Evolutionary conservation across 2,797 vertebrate genomes (phyloP), one percentile per base, ranked within the genome.

Genomic region (Gymnoscopelus braueri): DNA sequence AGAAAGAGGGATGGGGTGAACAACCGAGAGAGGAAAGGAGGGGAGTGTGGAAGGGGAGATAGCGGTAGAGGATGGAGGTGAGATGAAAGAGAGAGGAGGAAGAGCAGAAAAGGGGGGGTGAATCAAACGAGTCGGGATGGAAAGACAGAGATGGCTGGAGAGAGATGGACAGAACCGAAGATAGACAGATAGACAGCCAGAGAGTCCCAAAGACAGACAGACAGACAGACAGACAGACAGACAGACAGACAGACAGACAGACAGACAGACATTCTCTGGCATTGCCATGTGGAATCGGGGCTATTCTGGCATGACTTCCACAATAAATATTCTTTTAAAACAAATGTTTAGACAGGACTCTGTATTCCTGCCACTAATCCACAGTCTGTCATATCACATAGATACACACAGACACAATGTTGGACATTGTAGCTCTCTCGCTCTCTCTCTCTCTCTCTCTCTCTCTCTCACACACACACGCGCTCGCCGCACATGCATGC

Each of bases 311-410:
- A 65, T n/a, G 29, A 62, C 51, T 39, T 58, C 52, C 54, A n/a
- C 57, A 74, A 78, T 71, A 78, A 87, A 86, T 83, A 56, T 66
- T 62, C 63, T 78, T 70, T 86, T 76, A 86, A 85, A 87, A 78
- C 78, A 84, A 88, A 89, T 87, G 80, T 91, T 91, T 90, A 78
- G 82, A 90, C 78, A 78, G 73, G 75, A 23, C 78, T 71, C 69
- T 78, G 72, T 63, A 72, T 79, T 78, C 49, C 63, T 67, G 64
- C 56, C 69, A 87, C 86, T 77, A 82, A 83, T 87, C 71, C 62
- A 50, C 29, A 59, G 67, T 62, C 68, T 79, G 78, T 85, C 83
- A 77, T 66, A 65, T 56, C 65, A 63, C 74, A 54, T 66, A 84
- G 66, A 78, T 58, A 35, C 23, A 56, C 54, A 7, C 54, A 23